Evolutionary conservation across 2,113 vertebrate genomes (phyloP).

Genomic region (Orcinus orca): DNA sequence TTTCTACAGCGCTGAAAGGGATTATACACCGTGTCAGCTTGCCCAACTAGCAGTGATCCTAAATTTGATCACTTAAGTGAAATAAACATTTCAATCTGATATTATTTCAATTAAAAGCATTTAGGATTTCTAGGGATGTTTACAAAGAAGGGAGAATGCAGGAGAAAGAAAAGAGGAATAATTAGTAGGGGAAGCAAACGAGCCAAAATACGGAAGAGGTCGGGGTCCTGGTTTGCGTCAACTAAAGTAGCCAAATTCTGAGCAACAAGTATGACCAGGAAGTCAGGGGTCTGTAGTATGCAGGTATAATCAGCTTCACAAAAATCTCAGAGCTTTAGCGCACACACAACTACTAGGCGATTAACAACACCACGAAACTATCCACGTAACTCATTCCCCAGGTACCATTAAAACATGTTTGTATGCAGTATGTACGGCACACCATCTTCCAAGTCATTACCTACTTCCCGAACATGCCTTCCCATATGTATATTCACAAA

Average conservation of each 20-base stretch:
- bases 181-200: background rate
- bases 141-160: background rate
- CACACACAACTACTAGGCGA: background rate
- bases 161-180: background rate
- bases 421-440: background rate
- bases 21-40: background rate
- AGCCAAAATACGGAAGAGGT: background rate
- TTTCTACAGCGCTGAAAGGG: background rate
- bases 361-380: background rate
- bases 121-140: background rate
- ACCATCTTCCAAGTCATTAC: background rate
- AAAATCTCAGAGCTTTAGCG: background rate
- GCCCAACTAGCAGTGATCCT: background rate
- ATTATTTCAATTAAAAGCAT: background rate
- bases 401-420: background rate
- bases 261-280: background rate
- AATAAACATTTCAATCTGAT: background rate
- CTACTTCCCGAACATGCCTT: background rate
- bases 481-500: background rate
- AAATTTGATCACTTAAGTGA: background rate
- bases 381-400: background rate
- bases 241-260: background rate
- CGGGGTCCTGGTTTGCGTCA: background rate
- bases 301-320: background rate
- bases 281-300: background rate